Conservation (phyloP, 2,888 invertebrate species). For the Drosophila atripex region DNA sequence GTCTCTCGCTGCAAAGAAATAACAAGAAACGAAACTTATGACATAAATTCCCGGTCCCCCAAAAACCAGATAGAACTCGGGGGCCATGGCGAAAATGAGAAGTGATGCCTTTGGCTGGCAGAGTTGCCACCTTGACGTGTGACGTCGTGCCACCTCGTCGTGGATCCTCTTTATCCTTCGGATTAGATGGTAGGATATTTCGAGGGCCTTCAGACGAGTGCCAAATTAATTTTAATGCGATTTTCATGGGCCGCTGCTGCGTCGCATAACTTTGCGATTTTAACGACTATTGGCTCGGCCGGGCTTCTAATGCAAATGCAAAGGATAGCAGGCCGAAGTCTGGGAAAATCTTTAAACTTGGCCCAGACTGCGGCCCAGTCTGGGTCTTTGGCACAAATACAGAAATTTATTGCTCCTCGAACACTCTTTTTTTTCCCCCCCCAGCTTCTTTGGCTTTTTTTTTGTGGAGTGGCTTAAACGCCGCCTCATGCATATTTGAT, state of each 20-base stretch:
- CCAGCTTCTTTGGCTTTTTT: no score
- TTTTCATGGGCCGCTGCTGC: constrained; percentile 66
- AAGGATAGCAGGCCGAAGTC: constrained; percentile 51
- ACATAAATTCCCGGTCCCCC: constrained; percentile 69
- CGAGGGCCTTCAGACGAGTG: constrained; percentile 62
- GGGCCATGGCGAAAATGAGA: constrained; percentile 57
- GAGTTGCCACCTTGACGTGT: constrained; percentile 69
- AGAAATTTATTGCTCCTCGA: constrained; percentile 65
- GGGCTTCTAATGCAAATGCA: constrained; percentile 60
- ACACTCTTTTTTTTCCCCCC: constrained; percentile 6
- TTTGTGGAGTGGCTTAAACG: constrained; percentile 71
- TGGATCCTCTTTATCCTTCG: constrained; percentile 1
- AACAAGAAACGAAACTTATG: constrained; percentile 68
- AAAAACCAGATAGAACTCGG: constrained; percentile 16
- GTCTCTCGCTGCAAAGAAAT: constrained; percentile 5
- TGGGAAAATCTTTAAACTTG: constrained; percentile 60
- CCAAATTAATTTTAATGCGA: constrained; percentile 78
- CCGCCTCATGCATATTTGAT: constrained; percentile 78
- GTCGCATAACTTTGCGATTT: constrained; percentile 73
- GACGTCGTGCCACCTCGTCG: constrained; percentile 7
- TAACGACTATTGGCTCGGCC: constrained; percentile 73
- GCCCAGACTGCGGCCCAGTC: constrained; percentile 45
- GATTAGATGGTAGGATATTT: constrained; percentile 34
- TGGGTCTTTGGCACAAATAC: constrained; percentile 49
- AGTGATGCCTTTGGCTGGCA: constrained; percentile 63